phyloP scores from a whole-genome alignment of 2,797 vertebrate genomes.

The Ceryle rudis region DNA sequence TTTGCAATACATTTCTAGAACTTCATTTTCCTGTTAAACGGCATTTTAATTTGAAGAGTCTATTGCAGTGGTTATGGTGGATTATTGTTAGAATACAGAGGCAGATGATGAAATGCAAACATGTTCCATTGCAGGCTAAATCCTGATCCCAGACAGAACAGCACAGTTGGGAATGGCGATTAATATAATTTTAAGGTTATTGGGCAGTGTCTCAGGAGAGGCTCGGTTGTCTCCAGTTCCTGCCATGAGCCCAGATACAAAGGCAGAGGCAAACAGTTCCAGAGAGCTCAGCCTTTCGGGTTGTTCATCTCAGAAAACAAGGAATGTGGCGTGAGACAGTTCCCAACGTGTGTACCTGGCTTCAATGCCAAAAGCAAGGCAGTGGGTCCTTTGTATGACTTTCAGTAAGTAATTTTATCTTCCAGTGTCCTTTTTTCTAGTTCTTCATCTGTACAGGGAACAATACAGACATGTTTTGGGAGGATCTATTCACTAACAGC shows the following conservation, averaged over 20 bases:
- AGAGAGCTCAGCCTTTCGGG: background rate
- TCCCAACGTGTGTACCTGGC: fast-evolving
- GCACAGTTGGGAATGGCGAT: background rate
- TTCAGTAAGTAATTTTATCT: background rate
- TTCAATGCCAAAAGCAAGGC: background rate
- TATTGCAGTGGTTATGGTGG: conserved; percentile 17
- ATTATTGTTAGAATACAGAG: conserved; percentile 45
- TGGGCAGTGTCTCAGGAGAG: background rate
- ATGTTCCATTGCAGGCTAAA: background rate
- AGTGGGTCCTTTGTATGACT: background rate
- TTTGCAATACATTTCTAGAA: conserved; percentile 60
- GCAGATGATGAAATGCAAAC: conserved; percentile 26
- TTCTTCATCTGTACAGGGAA: background rate
- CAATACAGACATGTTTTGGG: background rate
- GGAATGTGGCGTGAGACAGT: background rate
- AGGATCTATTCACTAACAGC: background rate
- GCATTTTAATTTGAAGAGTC: conserved; percentile 61
- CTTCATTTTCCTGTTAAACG: conserved; percentile 68
- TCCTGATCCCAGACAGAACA: background rate
- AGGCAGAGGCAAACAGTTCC: background rate
- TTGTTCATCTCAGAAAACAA: background rate
- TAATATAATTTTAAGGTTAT: background rate
- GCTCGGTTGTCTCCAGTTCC: background rate
- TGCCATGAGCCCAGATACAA: background rate
- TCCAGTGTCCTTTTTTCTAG: background rate